A percentile compares a stretch with the other conserved stretches of the same genome.
Evolutionary conservation across 2,888 invertebrate species (phyloP).

Genomic region (Norana najaformis): DNA sequence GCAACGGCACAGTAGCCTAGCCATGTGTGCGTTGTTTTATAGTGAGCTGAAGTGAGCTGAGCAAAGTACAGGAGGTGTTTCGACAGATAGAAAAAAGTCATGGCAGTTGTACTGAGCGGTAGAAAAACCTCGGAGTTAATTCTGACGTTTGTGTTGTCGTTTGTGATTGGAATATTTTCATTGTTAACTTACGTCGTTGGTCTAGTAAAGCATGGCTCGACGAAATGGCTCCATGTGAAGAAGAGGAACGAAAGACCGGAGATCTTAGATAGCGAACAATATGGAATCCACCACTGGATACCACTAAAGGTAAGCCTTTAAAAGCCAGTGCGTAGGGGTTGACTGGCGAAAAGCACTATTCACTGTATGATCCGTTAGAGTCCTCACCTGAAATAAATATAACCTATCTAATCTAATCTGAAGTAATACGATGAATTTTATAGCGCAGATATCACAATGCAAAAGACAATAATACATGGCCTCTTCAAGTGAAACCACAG

Average conservation of each 20-base stretch:
- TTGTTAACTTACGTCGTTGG: neutral
- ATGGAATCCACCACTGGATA: conserved; percentile 35
- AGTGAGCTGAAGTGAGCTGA: too few species aligned
- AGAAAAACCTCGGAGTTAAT: neutral
- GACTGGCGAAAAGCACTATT: neutral
- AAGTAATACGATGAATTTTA: too few species aligned
- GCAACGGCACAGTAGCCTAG: too few species aligned
- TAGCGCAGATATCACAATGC: neutral
- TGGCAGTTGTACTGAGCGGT: neutral
- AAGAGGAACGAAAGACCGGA: conserved; percentile 32
- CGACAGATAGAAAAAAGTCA: too few species aligned
- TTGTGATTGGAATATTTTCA: conserved; percentile 26
- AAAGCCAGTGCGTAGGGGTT: too few species aligned
- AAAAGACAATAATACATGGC: neutral
- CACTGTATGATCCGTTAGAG: neutral
- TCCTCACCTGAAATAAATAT: neutral
- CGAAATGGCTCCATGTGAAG: conserved; percentile 29
- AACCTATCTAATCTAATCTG: too few species aligned
- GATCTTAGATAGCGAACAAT: conserved; percentile 30
- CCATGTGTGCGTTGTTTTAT: too few species aligned
- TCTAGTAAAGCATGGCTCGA: conserved; percentile 32
- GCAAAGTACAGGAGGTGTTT: too few species aligned
- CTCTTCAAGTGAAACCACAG: neutral
- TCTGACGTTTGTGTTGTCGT: neutral
- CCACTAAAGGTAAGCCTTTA: conserved; percentile 32